A percentile compares a stretch with the other conserved stretches of the same genome.
Evolutionary conservation across 1,140 invertebrate genomes (phyloP).

Genomic region (Zaprionus taronus): DNA sequence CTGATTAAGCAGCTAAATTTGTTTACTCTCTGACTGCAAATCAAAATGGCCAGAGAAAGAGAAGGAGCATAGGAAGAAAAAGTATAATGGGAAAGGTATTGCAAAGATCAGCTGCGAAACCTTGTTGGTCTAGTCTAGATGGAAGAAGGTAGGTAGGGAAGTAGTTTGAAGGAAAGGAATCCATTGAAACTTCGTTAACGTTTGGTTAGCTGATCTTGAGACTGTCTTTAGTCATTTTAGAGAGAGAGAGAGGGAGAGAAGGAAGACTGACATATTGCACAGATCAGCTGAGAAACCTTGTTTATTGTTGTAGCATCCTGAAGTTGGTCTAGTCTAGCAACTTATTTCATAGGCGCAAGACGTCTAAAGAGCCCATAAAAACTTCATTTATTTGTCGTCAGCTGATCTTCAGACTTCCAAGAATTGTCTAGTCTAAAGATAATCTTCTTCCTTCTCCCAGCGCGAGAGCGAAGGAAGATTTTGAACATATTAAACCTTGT

Average conservation of each 20-base stretch:
- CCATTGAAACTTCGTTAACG: no score
- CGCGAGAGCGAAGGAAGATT: no score
- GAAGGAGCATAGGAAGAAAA: not conserved
- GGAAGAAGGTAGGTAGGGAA: no score
- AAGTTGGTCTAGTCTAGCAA: not conserved
- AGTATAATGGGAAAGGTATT: not conserved
- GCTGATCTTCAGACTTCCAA: no score
- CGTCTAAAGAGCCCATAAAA: not conserved
- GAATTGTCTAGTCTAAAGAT: no score
- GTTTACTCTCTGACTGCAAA: slow-evolving; percentile 38
- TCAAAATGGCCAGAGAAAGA: not conserved
- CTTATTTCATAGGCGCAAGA: not conserved
- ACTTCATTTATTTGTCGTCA: no score
- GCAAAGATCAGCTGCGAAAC: not conserved
- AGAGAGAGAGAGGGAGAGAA: not conserved
- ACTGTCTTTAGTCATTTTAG: no score
- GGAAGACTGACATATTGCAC: not conserved
- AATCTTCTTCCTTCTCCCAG: no score
- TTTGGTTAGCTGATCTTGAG: no score
- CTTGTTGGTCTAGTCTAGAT: not conserved
- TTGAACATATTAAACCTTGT: not conserved
- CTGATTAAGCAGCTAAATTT: slow-evolving; percentile 71
- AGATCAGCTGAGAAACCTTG: not conserved
- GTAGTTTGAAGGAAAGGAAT: no score
- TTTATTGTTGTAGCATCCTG: not conserved